phyloP scores from a whole-genome alignment of 53 echinoderm and acorn worm species.

The Zoroaster sp. region DNA sequence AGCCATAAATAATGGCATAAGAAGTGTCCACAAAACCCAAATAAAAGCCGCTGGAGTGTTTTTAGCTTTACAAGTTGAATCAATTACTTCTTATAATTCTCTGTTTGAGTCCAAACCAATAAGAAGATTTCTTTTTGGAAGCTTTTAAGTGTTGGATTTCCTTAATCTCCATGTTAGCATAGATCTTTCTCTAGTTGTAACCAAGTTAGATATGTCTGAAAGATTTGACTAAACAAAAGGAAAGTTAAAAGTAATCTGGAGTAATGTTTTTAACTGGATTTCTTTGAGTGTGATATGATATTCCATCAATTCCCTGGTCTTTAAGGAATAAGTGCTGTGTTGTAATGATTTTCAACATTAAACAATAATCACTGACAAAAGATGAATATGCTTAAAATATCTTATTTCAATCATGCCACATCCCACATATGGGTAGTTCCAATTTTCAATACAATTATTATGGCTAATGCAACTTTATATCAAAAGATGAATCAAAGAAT shows the following conservation, averaged over 20 bases:
- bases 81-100: neutral
- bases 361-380: too few species aligned
- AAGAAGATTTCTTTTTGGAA: neutral
- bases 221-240: neutral
- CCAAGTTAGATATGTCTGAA: too few species aligned
- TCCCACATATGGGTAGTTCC: too few species aligned
- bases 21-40: slow-evolving; percentile 18
- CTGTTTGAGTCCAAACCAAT: neutral
- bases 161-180: neutral
- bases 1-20: slow-evolving; percentile 7
- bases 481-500: too few species aligned
- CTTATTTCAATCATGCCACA: too few species aligned
- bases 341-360: too few species aligned
- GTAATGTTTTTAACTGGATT: neutral
- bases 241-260: neutral
- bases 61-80: neutral
- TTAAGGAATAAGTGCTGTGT: too few species aligned
- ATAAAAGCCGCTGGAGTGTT: slow-evolving; percentile 19
- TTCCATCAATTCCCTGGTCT: too few species aligned
- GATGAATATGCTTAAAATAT: too few species aligned
- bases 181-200: neutral
- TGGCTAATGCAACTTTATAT: too few species aligned
- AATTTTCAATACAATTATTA: too few species aligned
- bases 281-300: too few species aligned
- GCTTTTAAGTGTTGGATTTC: neutral